These are phyloP conservation scores for Micromys minutus DNA, from an alignment of 2,113 vertebrate genomes.

Conservation along the genomic window DNA sequence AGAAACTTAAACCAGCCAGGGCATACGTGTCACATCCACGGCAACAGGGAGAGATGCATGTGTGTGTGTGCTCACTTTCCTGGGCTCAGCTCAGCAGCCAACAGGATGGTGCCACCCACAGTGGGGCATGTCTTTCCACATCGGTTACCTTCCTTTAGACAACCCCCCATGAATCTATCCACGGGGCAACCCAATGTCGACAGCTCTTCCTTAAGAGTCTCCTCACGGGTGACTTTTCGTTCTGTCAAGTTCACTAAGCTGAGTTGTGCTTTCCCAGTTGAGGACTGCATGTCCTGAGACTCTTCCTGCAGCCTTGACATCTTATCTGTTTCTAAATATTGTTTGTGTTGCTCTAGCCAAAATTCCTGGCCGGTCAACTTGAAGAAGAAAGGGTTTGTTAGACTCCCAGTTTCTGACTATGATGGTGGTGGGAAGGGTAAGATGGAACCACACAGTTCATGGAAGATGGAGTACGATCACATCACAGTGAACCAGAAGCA, in stretches of 20 bases:
- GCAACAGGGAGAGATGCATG: not conserved
- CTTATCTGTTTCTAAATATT: not conserved
- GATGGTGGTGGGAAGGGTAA: not conserved
- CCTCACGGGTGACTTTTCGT: not conserved
- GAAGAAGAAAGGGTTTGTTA: no score
- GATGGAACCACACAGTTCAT: rapidly evolving
- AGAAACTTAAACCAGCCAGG: not conserved
- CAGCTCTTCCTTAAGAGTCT: no score
- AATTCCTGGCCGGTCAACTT: no score
- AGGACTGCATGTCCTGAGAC: rapidly evolving
- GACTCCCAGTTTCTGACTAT: not conserved
- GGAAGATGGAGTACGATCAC: not conserved
- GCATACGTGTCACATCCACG: not conserved
- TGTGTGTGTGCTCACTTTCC: no score
- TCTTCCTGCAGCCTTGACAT: not conserved
- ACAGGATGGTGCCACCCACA: not conserved
- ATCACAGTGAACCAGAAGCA: not conserved
- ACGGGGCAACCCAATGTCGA: not conserved
- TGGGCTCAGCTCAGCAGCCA: not conserved
- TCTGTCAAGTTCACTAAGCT: not conserved
- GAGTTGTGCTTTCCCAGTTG: not conserved
- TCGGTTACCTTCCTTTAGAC: no score
- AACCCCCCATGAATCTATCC: no score
- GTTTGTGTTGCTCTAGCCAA: not conserved
- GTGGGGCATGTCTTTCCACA: not conserved